A percentile compares a stretch with the other conserved stretches of the same genome.
phyloP scores from a whole-genome alignment of 2,888 invertebrate species.

The Rhingia rostrata region DNA sequence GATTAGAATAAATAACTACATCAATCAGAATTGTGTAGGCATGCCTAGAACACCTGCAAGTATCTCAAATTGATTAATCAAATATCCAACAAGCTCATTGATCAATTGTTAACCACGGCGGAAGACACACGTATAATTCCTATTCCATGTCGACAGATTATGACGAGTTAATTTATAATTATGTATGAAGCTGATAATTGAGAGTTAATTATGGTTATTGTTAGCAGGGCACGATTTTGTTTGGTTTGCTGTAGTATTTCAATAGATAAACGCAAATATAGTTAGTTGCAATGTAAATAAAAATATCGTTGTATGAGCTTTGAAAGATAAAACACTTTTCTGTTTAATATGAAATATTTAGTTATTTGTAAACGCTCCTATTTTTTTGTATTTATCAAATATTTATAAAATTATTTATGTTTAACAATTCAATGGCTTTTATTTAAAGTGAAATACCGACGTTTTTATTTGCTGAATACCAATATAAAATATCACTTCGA shows the following conservation, averaged over 20 bases:
- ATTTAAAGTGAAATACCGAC: too few species aligned
- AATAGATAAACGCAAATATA: too few species aligned
- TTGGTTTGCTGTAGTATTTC: background rate
- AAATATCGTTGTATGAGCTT: too few species aligned
- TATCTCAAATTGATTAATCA: background rate
- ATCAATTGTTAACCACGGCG: background rate
- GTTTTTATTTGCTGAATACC: too few species aligned
- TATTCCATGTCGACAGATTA: background rate
- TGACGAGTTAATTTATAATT: conserved; percentile 10
- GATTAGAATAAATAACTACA: too few species aligned
- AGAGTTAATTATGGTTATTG: background rate
- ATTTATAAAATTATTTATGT: too few species aligned
- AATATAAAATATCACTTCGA: too few species aligned
- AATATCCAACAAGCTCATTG: background rate
- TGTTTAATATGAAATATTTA: too few species aligned
- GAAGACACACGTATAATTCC: background rate
- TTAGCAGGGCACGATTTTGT: background rate
- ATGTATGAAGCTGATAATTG: background rate
- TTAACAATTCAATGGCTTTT: too few species aligned
- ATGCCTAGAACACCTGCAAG: conserved; percentile 4
- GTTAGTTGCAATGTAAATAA: background rate
- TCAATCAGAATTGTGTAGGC: background rate
- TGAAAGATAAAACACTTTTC: too few species aligned
- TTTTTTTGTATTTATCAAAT: too few species aligned
- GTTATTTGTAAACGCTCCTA: too few species aligned